A percentile compares a stretch with the other conserved stretches of the same genome.
These are phyloP conservation scores for Pemphigus obesinymphae DNA, from an alignment of 1,140 invertebrate species.

Conservation along the genomic window DNA sequence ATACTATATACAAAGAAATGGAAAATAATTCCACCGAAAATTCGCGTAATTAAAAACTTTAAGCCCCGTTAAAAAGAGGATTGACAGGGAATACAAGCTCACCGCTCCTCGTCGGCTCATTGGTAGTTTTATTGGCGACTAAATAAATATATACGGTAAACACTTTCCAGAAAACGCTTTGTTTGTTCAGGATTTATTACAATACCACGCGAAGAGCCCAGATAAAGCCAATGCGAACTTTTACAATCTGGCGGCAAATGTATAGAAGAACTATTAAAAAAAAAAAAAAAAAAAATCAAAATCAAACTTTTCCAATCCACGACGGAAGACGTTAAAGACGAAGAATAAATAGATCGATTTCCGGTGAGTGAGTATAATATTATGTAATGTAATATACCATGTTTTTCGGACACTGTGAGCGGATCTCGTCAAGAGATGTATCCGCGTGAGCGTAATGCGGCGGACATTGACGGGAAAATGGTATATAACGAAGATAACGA, in stretches of 20 bases:
- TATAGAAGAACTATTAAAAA: background rate
- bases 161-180: constrained; percentile 13
- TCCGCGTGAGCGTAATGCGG: too few relatives aligned
- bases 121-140: constrained; percentile 20
- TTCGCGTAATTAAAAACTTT: constrained; percentile 12
- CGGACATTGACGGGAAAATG: too few relatives aligned
- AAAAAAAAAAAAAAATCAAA: background rate
- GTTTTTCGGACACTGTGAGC: too few relatives aligned
- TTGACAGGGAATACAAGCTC: background rate
- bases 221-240: background rate
- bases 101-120: background rate
- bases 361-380: too few relatives aligned
- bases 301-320: constrained; percentile 7
- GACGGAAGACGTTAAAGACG: background rate
- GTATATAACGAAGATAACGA: too few relatives aligned
- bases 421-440: too few relatives aligned
- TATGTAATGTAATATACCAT: too few relatives aligned
- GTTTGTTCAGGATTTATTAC: background rate
- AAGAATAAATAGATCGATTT: background rate
- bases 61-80: background rate
- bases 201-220: background rate
- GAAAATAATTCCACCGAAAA: background rate
- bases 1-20: background rate
- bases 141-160: constrained; percentile 24
- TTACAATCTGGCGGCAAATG: background rate